These are phyloP conservation scores for Irena cyanogastra DNA, from an alignment of 2,113 vertebrate species.

Conservation along the genomic window DNA sequence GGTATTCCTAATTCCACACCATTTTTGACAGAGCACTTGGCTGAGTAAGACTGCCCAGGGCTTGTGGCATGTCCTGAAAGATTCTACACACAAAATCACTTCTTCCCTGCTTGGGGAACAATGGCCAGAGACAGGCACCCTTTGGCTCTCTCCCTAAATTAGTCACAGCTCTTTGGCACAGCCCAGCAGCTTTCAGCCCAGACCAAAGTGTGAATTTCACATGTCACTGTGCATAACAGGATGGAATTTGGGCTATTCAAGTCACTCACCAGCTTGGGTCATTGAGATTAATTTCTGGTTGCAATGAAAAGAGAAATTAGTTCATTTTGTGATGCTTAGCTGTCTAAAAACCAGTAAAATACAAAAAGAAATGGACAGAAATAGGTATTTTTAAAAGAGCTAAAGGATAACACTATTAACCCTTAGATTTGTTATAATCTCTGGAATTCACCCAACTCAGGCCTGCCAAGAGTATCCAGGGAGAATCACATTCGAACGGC, in stretches of 20 bases:
- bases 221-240: background rate
- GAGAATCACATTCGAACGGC: background rate
- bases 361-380: background rate
- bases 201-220: background rate
- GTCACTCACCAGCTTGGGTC: background rate
- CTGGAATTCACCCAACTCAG: background rate
- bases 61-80: background rate
- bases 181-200: background rate
- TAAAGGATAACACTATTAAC: background rate
- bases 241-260: conserved; percentile 33
- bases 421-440: background rate
- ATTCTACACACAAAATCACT: background rate
- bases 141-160: conserved; percentile 10
- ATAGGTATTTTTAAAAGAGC: background rate
- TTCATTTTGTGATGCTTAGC: background rate
- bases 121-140: background rate
- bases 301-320: background rate
- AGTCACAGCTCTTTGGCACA: background rate
- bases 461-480: background rate
- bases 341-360: background rate
- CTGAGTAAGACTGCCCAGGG: background rate
- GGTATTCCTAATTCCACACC: background rate
- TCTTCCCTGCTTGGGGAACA: background rate
- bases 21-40: background rate
- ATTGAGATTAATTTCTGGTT: background rate